Percentiles rank a stretch among this genome's conserved stretches.
phyloP scores from a whole-genome alignment of 2,113 vertebrate genomes.

The Typhlomys cinereus region DNA sequence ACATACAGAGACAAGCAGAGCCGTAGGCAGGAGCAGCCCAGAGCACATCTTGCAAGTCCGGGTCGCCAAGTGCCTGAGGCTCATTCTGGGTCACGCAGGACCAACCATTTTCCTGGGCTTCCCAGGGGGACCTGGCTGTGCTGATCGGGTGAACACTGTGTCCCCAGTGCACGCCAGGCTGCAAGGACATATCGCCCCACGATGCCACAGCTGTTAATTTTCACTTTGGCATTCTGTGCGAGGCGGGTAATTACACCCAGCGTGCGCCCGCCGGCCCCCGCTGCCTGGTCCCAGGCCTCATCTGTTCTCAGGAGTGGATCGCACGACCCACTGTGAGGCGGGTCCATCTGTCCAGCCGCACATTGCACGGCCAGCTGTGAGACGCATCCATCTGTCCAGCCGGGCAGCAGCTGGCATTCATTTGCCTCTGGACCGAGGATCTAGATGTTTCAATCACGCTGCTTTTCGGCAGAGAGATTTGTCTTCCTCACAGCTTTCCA shows the following conservation, averaged over 20 bases:
- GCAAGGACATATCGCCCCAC: not conserved
- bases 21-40: accelerated
- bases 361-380: conserved; percentile 11
- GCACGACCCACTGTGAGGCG: conserved; percentile 28
- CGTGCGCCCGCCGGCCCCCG: not conserved
- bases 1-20: not conserved
- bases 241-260: conserved; percentile 41
- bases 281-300: not conserved
- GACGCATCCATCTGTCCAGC: conserved; percentile 31
- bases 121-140: not conserved
- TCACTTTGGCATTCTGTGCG: conserved; percentile 6
- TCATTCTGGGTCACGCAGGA: not conserved
- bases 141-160: not conserved
- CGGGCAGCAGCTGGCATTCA: conserved; percentile 41
- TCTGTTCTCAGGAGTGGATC: not conserved
- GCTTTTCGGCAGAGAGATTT: conserved; percentile 18
- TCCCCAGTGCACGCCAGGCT: not conserved
- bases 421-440: conserved; percentile 18
- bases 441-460: conserved; percentile 45
- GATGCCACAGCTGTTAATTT: conserved; percentile 33
- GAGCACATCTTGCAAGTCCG: not conserved
- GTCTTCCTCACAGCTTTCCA: conserved; percentile 63
- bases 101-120: not conserved
- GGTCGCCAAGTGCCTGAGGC: not conserved
- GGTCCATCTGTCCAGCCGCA: conserved; percentile 18